These are phyloP conservation scores for Monopis laevigella DNA, from an alignment of 2,888 invertebrate species.

Conservation along the genomic window DNA sequence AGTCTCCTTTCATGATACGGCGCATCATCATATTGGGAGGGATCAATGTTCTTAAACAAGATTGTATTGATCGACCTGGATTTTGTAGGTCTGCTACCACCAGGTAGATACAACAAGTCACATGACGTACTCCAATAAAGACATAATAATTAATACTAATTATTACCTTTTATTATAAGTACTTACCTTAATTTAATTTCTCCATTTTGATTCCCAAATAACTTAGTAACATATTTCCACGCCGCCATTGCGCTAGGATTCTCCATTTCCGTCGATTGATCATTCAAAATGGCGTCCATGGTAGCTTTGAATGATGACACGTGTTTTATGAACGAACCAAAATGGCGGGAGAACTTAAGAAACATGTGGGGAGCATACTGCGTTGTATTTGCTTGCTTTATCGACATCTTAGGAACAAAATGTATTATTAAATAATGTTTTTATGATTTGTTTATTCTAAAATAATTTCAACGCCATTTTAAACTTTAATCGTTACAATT, in stretches of 20 bases:
- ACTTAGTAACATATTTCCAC: slow-evolving; percentile 30
- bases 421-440: not conserved
- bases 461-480: no score
- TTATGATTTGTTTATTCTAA: not conserved
- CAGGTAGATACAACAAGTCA: no score
- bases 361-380: slow-evolving; percentile 35
- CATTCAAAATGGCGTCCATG: slow-evolving; percentile 27
- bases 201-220: slow-evolving; percentile 29
- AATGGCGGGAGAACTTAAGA: slow-evolving; percentile 42
- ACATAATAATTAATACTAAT: no score
- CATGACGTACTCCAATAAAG: no score
- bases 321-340: slow-evolving; percentile 37
- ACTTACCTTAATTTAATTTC: slow-evolving; percentile 34
- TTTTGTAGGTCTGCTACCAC: no score
- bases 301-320: slow-evolving; percentile 28
- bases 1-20: no score
- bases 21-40: no score
- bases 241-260: slow-evolving; percentile 26
- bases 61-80: no score
- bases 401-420: slow-evolving; percentile 13
- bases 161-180: no score
- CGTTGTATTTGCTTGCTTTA: slow-evolving; percentile 28
- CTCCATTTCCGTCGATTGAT: slow-evolving; percentile 17
- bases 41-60: no score
- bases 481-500: no score